These are phyloP conservation scores for Myotis vivesi DNA, from an alignment of 2,797 vertebrate genomes.

Conservation along the genomic window DNA sequence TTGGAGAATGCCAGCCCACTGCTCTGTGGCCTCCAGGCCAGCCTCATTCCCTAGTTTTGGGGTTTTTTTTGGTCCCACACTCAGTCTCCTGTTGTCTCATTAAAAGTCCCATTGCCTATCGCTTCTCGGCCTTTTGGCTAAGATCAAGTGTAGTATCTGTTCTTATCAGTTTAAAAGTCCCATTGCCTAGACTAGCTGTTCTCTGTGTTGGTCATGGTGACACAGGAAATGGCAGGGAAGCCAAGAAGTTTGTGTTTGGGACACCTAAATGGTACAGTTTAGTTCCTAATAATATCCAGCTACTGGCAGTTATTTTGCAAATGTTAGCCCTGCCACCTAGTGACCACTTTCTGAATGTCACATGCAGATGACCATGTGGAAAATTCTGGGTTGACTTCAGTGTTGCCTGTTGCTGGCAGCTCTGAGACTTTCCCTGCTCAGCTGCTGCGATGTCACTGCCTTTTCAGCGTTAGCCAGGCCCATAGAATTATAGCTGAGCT, in stretches of 20 bases:
- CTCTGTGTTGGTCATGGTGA: too few species aligned
- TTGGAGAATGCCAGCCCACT: not conserved
- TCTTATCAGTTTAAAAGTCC: not conserved
- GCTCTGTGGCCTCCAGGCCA: not conserved
- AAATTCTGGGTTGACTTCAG: not conserved
- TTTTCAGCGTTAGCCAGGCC: not conserved
- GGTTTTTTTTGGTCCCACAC: not conserved
- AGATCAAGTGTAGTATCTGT: too few species aligned
- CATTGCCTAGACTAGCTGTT: not conserved
- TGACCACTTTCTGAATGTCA: constrained; percentile 54
- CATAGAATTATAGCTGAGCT: not conserved
- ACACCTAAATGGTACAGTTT: rapidly evolving
- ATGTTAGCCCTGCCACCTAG: constrained; percentile 77
- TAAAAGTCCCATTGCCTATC: not conserved
- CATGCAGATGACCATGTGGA: rapidly evolving
- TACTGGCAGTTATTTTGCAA: constrained; percentile 25
- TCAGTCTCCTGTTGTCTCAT: not conserved
- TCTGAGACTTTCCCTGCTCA: not conserved
- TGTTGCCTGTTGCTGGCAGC: not conserved
- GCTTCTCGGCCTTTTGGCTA: too few species aligned
- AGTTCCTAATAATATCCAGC: not conserved
- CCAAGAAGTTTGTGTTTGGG: not conserved
- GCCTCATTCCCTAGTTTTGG: not conserved
- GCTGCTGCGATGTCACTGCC: not conserved
- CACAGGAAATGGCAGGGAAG: not conserved